Conservation (phyloP, 2,113 vertebrate species). For the Narcine bancroftii region DNA sequence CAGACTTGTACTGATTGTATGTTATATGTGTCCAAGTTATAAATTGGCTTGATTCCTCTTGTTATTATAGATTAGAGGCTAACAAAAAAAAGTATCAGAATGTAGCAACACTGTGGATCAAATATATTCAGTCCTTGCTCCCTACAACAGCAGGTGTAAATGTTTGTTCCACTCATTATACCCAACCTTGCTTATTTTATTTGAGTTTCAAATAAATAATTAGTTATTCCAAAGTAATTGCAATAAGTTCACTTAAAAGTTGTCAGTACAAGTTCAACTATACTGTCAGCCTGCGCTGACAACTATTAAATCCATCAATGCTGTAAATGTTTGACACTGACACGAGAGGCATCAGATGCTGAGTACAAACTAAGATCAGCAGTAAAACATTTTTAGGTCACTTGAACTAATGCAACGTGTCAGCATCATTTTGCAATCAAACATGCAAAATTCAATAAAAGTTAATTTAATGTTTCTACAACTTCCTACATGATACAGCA, state of each 20-base stretch:
- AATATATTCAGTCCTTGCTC: background rate
- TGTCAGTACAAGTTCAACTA: constrained; percentile 13
- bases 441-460: too few relatives aligned
- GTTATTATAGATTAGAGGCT: constrained; percentile 31
- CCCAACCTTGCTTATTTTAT: constrained; percentile 23
- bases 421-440: too few relatives aligned
- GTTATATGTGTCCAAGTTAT: constrained; percentile 35
- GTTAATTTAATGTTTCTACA: too few relatives aligned
- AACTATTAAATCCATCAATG: too few relatives aligned
- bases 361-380: too few relatives aligned
- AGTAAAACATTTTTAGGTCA: too few relatives aligned
- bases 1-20: constrained; percentile 28
- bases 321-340: too few relatives aligned
- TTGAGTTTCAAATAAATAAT: constrained; percentile 10
- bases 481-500: too few relatives aligned
- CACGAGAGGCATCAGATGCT: too few relatives aligned
- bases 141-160: background rate
- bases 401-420: too few relatives aligned
- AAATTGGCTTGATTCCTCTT: constrained; percentile 22
- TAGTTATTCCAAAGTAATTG: constrained; percentile 1
- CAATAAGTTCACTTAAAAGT: constrained; percentile 29
- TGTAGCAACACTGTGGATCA: background rate
- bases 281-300: too few relatives aligned
- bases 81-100: constrained; percentile 3
- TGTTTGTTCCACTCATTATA: background rate